A percentile compares a stretch with the other conserved stretches of the same genome.
These are phyloP conservation scores for Limnephilus marmoratus DNA, from an alignment of 2,888 invertebrate species.

Conservation along the genomic window DNA sequence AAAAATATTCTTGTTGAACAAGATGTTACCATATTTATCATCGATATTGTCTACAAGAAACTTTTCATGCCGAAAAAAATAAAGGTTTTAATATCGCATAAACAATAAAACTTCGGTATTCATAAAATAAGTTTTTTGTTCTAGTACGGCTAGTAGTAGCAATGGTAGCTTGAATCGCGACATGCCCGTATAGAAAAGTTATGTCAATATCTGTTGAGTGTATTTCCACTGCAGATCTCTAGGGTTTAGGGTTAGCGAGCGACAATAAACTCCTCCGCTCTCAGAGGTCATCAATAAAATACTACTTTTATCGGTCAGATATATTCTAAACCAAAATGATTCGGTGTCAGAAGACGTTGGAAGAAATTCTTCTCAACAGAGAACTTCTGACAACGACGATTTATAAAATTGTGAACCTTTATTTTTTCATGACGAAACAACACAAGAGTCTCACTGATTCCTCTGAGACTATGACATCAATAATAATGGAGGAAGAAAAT, in stretches of 20 bases:
- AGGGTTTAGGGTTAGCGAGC: not conserved
- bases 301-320: not conserved
- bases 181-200: not conserved
- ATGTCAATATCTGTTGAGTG: not conserved
- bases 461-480: too few relatives aligned
- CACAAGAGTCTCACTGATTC: too few relatives aligned
- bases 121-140: not conserved
- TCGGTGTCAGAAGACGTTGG: not conserved
- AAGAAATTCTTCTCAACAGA: not conserved
- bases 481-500: too few relatives aligned
- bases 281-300: not conserved
- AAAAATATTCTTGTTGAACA: not conserved
- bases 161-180: not conserved
- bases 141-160: not conserved
- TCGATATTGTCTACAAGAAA: not conserved
- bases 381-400: not conserved
- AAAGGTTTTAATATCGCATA: constrained; percentile 2
- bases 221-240: not conserved
- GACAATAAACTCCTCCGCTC: not conserved
- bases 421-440: not conserved
- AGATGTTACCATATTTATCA: not conserved
- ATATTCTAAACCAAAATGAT: not conserved
- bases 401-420: not conserved
- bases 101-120: not conserved
- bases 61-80: not conserved